Conservation (phyloP, 2,797 vertebrate genomes). For the Lerista edwardsae region DNA sequence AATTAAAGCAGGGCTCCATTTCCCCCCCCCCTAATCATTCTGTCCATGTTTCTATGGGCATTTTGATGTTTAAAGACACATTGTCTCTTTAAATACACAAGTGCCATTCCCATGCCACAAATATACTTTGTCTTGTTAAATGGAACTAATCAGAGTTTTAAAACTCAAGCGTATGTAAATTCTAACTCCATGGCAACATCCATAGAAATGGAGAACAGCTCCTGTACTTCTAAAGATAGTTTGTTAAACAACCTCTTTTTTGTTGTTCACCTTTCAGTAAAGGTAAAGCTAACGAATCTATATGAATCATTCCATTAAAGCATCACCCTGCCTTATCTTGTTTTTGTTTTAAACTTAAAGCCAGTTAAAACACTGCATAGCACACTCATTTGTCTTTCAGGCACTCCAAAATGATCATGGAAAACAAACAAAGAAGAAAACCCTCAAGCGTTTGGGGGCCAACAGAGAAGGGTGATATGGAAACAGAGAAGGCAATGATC, state of each 20-base stretch:
- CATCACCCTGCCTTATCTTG: neutral
- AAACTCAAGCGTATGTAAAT: neutral
- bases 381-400: neutral
- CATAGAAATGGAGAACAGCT: neutral
- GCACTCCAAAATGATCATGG: neutral
- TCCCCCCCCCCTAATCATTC: too few relatives aligned
- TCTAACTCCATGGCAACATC: neutral
- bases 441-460: neutral
- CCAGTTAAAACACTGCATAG: neutral
- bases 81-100: neutral
- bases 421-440: slow-evolving; percentile 3
- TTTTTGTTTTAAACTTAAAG: neutral
- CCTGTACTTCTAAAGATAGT: neutral
- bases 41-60: too few relatives aligned
- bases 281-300: neutral
- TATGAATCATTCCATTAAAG: neutral
- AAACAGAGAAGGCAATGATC: slow-evolving; percentile 1
- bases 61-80: neutral
- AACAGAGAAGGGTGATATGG: neutral
- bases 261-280: neutral
- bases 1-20: too few relatives aligned
- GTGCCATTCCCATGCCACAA: too few relatives aligned
- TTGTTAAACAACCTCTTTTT: neutral
- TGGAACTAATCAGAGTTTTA: neutral
- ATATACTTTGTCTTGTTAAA: neutral